Base-by-base conservation (phyloP, 2,888 invertebrate species). In the Microplitis manilae region DNA sequence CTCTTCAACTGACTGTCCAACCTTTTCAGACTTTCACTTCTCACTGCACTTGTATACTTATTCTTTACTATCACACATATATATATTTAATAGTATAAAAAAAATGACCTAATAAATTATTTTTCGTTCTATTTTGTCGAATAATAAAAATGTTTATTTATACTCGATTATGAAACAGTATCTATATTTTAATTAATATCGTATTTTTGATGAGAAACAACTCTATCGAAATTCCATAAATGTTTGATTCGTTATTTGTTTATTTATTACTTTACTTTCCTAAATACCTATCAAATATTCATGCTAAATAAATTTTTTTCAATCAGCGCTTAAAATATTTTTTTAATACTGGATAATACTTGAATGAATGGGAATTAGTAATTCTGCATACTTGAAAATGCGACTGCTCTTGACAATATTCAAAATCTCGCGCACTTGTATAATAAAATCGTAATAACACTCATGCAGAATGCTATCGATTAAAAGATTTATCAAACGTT, bases 1-100 rank as follows among this genome's bases (percentile, higher is more conserved):
- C 68, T 77, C 67, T 75, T 62, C 41, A 39, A 50, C 59, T 17
- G 60, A 59, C 69, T 70, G 69, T 59, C 62, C 62, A 73, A 65
- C 65, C 73, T 67, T 73, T 73, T 68, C 38, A 40, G 61, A 71
- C 62, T 71, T 62, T 71, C 17, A 71, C 40, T 67, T 38, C 38
- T 62, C 69, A 60, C 65, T 39, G 13, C 50, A 62, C 69, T 69
- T 70, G 6, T 62, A 8, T 65, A 38, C 41, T 40, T 65, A 41
- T 62, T 6, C 41, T 7, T 17, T n/a, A 40, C 38, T 60, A 50
- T 20, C 17, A 67, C 59, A 40, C 6, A 17, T 30, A 69, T 17
- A 39, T 62, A 68, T 13, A 68, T 75, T 62, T 61, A 50, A n/a
- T 13, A 50, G 17, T 41, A 15, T 8, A 13, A 15, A 20, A 15